Conservation (phyloP, 2,888 invertebrate species). For the Matsumyia berberina region DNA sequence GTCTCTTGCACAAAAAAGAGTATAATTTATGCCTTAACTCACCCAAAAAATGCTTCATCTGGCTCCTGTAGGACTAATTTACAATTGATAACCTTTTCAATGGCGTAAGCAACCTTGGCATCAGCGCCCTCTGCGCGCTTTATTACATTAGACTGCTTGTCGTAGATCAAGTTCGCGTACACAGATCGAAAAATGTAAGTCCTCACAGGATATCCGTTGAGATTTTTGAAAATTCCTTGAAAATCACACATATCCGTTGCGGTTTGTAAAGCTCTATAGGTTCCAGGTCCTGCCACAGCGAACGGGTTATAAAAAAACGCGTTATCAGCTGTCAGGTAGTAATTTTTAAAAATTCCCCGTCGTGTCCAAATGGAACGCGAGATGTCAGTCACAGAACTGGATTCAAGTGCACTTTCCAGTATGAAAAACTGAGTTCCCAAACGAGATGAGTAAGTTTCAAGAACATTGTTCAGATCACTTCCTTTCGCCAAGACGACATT, state of each 20-base stretch:
- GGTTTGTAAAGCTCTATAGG: slow-evolving; percentile 71
- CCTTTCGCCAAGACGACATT: slow-evolving; percentile 28
- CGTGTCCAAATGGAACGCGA: slow-evolving; percentile 78
- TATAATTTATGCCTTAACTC: slow-evolving; percentile 55
- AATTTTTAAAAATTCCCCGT: slow-evolving; percentile 79
- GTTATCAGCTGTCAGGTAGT: slow-evolving; percentile 77
- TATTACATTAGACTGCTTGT: slow-evolving; percentile 70
- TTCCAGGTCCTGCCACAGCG: slow-evolving; percentile 8
- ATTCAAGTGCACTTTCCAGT: slow-evolving; percentile 32
- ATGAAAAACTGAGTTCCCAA: slow-evolving; percentile 41
- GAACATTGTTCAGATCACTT: slow-evolving; percentile 1
- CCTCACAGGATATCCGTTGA: slow-evolving; percentile 81
- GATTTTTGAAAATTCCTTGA: slow-evolving; percentile 77
- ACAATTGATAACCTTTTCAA: slow-evolving; percentile 81
- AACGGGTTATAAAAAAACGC: slow-evolving; percentile 81
- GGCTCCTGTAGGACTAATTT: slow-evolving; percentile 79
- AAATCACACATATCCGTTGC: slow-evolving; percentile 7
- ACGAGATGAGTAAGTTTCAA: slow-evolving; percentile 44
- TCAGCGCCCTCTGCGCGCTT: slow-evolving; percentile 80
- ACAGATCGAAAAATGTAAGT: slow-evolving; percentile 82
- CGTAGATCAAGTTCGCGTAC: slow-evolving; percentile 79
- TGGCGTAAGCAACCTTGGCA: slow-evolving; percentile 79
- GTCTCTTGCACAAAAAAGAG: too few relatives aligned
- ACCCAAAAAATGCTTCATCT: slow-evolving; percentile 82
- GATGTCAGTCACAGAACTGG: slow-evolving; percentile 65